Evolutionary conservation across 2,113 vertebrate genomes (phyloP).

Genomic region (Mesocricetus auratus): DNA sequence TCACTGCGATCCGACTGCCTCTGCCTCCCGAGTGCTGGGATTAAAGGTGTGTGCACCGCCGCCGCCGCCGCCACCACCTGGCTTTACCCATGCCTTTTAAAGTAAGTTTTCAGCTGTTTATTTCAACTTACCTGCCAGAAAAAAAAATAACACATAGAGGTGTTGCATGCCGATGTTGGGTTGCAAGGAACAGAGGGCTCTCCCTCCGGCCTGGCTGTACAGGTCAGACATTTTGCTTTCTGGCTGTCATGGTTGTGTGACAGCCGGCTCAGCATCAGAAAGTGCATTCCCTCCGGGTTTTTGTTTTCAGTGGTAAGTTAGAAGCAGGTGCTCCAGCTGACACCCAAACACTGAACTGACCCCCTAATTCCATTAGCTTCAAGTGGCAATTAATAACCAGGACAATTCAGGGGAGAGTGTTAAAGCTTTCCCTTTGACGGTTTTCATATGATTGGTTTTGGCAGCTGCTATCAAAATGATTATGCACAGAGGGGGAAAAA

Average conservation of each 20-base stretch:
- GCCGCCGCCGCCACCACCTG: not conserved
- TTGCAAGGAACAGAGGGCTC: not conserved
- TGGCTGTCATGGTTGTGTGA: not conserved
- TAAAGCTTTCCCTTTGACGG: slow-evolving; percentile 19
- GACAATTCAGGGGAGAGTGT: not conserved
- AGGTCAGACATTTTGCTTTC: rapidly evolving
- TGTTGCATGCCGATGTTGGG: not conserved
- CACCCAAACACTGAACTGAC: not conserved
- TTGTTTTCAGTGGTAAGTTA: not conserved
- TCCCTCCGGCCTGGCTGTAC: not conserved
- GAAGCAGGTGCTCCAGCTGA: not conserved
- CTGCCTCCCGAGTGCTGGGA: not conserved
- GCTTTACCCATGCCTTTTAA: not conserved
- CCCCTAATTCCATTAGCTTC: not conserved
- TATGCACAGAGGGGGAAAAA: slow-evolving; percentile 75
- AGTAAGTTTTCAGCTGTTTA: not conserved
- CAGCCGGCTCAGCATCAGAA: not conserved
- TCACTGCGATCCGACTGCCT: not conserved
- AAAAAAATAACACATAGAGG: not conserved
- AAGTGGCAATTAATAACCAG: not conserved
- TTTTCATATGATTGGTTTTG: slow-evolving; percentile 48
- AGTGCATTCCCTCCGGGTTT: not conserved
- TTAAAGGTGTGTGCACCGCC: not conserved
- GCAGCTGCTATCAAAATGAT: slow-evolving; percentile 64
- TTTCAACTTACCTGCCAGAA: slow-evolving; percentile 1